Evolutionary conservation across 1,140 invertebrate species (phyloP), one percentile per base, ranked within the genome.

Genomic region (Platorchestia sp.): DNA sequence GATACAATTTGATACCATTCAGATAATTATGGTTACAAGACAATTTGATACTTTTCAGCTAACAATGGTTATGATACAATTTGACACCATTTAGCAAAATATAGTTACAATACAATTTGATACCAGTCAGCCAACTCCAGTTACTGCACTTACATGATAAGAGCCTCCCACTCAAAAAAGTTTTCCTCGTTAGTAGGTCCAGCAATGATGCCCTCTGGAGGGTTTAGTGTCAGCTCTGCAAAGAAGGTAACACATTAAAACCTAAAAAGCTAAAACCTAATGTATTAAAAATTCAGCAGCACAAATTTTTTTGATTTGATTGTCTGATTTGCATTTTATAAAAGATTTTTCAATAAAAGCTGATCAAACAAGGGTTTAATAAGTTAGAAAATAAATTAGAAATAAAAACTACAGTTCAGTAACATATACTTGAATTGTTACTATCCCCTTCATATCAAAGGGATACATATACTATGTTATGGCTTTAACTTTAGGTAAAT

Each of bases 161-260:
- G 97, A 59, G 99, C 99, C 97, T 99, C 99, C 99, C 99, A 99
- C 98, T 99, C 99, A 97, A 99, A 99, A 97, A 99, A 99, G 97
- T 99, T 99, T 97, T 99, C 99, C 97, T 99, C 99, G 97, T 99
- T 99, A 93, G 99, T 98, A 95, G 99, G 99, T 0, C 99, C 99
- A 96, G 99, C 99, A 95, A 99, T 98, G 95, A 99, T 99, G 86
- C 99, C 99, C 98, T 99, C 99, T 59, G 99, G 99, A 95, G 99
- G 99, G 98, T 99, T 99, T 96, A 99, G 97, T 86, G 99, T 99
- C 96, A 99, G 97, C 97, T 99, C 99, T 99, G 97, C 95, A 98
- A 98, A 95, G 86, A 95, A 45, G 91, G 95, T 3, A 75, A 47
- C 41, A 42, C 51, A 53, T 22, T 86, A 41, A 43, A 45, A 43